Evolutionary conservation across 2,888 invertebrate genomes (phyloP).

Genomic region (Esperia sulphurella): DNA sequence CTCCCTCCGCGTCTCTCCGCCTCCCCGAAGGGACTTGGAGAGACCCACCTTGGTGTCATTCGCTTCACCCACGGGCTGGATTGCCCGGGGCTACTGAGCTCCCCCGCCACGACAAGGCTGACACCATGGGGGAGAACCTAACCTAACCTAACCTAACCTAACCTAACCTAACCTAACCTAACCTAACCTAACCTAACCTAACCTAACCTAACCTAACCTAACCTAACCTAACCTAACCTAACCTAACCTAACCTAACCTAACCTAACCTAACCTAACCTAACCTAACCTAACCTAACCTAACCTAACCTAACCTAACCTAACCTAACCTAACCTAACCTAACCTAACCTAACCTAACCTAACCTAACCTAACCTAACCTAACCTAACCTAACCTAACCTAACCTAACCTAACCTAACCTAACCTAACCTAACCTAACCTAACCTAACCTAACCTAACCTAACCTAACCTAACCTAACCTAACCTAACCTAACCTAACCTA

Average conservation of each 20-base stretch:
- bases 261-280: constrained; percentile 14
- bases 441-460: constrained; percentile 16
- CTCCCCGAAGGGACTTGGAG: no score
- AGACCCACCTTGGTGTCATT: no score
- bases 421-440: constrained; percentile 15
- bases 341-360: constrained; percentile 11
- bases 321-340: constrained; percentile 4
- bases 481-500: constrained; percentile 14
- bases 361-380: constrained; percentile 15
- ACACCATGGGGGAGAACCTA: constrained; percentile 12
- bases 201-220: constrained; percentile 12
- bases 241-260: constrained; percentile 17
- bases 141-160: constrained; percentile 14
- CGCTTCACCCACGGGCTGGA: no score
- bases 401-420: constrained; percentile 17
- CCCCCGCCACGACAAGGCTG: constrained; percentile 2
- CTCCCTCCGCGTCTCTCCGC: no score
- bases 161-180: constrained; percentile 14
- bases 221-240: constrained; percentile 11
- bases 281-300: constrained; percentile 9
- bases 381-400: constrained; percentile 16
- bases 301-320: constrained; percentile 5
- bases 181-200: constrained; percentile 16
- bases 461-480: constrained; percentile 15
- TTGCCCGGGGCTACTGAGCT: constrained; percentile 8